Evolutionary conservation across 2,888 invertebrate genomes (phyloP), one percentile per base, ranked within the genome.

Genomic region (Bugulina stolonifera): DNA sequence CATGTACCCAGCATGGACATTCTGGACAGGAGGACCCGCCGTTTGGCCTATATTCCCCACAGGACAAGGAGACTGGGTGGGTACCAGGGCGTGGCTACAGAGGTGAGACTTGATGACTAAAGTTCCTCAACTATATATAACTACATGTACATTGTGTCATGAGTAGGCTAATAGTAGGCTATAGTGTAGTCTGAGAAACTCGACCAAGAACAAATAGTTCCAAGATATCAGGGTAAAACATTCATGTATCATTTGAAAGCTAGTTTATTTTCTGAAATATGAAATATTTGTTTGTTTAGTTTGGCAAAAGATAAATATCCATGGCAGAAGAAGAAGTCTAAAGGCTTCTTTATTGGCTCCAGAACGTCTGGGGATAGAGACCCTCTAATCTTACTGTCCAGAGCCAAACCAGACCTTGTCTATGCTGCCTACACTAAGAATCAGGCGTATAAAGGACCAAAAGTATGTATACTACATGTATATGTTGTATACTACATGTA

Each of bases 21-120:
- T 98, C 85, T 95, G 96, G 95, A 94, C 94, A 85, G 97, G 97
- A 34, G 98, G 98, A 0, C 98, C 98, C 22, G 96, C 97, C 0
- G 96, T 97, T 77, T 89, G 91, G 82, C 84, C 84, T 54, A 86
- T 95, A 14, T 95, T 96, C 86, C 97, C 97, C 0, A 91, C 89
- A 72, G 97, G 97, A 27, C 89, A 97, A 75, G 97, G 96, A 0
- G 87, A 94, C 57, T 98, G 97, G 97, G 95, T 32, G 22, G 64
- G 64, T 14, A 64, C 64, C 10, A 70, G 70, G 70, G 70, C 70
- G 34, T 70, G 43, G 64, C 25, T 64, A 14, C 29, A 25, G 10
- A 32, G 27, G 64, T 64, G 29, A 14, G 64, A 10, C 18, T 32
- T 64, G 5, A 23, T n/a, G n/a, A n/a, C n/a, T n/a, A n/a, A n/a